Percentiles rank a stretch among this genome's conserved stretches.
Conservation (phyloP, 2,797 vertebrate genomes). For the Pempheris klunzingeri region DNA sequence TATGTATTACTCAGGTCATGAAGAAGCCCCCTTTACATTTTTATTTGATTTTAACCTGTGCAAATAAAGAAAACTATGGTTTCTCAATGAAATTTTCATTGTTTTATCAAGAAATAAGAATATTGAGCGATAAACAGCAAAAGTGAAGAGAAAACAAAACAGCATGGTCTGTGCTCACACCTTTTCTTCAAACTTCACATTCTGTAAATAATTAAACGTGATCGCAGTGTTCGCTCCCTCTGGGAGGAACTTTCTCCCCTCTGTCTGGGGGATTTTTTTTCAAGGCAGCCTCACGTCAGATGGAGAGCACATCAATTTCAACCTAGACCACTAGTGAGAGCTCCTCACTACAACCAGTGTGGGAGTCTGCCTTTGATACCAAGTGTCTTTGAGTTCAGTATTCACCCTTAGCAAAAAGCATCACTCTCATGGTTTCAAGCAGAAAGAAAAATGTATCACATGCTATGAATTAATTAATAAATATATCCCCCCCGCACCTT, state of each 20-base stretch:
- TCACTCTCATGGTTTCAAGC: constrained; percentile 29
- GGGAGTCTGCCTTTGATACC: constrained; percentile 53
- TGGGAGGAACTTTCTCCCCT: constrained; percentile 32
- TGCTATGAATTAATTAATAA: constrained; percentile 8
- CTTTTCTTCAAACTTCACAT: constrained; percentile 25
- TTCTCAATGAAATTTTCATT: not conserved
- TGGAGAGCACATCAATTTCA: constrained; percentile 37
- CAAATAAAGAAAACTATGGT: not conserved
- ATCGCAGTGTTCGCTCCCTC: constrained; percentile 29
- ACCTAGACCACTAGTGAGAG: constrained; percentile 9
- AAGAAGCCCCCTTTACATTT: not conserved
- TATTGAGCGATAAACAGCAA: not conserved
- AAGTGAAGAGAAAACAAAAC: not conserved
- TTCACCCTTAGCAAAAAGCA: constrained; percentile 25
- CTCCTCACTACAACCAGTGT: constrained; percentile 24
- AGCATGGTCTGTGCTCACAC: not conserved
- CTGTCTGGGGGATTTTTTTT: constrained; percentile 45
- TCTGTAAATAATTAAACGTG: constrained; percentile 50
- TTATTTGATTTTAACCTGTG: not conserved
- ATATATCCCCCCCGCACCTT: not conserved
- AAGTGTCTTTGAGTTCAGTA: constrained; percentile 27
- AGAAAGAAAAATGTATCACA: constrained; percentile 32
- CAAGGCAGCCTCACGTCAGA: constrained; percentile 44
- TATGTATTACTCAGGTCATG: not conserved
- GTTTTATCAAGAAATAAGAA: not conserved